Evolutionary conservation across 2,797 vertebrate genomes (phyloP).

Genomic region (Tokudaia muenninki): DNA sequence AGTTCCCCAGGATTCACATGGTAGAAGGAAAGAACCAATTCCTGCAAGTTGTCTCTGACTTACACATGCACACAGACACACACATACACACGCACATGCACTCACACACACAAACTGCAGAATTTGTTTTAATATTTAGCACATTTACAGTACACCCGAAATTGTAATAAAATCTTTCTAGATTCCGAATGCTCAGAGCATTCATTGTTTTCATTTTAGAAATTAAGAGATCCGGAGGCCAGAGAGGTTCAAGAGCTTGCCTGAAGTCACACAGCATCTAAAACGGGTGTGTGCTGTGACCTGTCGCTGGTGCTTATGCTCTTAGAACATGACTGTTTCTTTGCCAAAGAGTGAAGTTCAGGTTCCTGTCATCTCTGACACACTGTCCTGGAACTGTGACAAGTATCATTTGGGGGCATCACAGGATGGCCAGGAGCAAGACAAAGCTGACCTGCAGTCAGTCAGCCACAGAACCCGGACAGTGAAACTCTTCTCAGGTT

Average conservation of each 20-base stretch:
- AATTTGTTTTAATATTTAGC: background rate
- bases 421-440: background rate
- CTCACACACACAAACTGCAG: background rate
- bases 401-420: background rate
- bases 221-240: background rate
- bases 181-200: slow-evolving; percentile 9
- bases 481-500: background rate
- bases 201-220: slow-evolving; percentile 26
- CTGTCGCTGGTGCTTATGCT: background rate
- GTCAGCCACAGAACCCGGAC: background rate
- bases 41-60: background rate
- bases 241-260: background rate
- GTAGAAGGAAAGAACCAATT: background rate
- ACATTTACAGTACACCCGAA: background rate
- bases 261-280: background rate
- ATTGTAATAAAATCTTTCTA: slow-evolving; percentile 18
- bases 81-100: background rate
- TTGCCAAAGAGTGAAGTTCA: background rate
- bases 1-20: background rate
- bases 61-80: background rate
- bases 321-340: background rate
- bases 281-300: background rate
- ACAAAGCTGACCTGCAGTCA: background rate
- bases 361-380: background rate
- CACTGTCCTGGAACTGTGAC: background rate